A percentile compares a stretch with the other conserved stretches of the same genome.
Evolutionary conservation across 2,888 invertebrate species (phyloP).

Genomic region (Sepioteuthis lessoniana): DNA sequence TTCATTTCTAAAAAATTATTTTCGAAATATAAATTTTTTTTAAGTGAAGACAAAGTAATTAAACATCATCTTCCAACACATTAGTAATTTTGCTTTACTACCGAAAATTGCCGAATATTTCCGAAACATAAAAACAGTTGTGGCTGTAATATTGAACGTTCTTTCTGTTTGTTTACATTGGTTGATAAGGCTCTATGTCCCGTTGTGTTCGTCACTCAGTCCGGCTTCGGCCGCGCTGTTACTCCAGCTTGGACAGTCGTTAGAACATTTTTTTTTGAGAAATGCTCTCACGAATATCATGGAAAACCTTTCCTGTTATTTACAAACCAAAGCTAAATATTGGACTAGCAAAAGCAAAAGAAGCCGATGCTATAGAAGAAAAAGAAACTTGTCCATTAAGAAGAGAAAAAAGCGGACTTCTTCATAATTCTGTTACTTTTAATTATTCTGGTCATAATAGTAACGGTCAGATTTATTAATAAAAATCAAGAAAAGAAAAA

Average conservation of each 20-base stretch:
- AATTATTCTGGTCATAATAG: not conserved
- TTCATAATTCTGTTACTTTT: not conserved
- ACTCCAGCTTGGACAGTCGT: not conserved
- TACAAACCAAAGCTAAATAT: not conserved
- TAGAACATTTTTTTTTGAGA: not conserved
- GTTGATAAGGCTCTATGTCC: slow-evolving; percentile 11
- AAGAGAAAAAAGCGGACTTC: not conserved
- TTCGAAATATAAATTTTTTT: too few species aligned
- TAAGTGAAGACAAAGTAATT: too few species aligned
- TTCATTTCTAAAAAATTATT: too few species aligned
- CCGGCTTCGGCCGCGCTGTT: not conserved
- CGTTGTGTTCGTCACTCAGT: not conserved
- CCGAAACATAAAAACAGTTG: not conserved
- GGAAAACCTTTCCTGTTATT: not conserved
- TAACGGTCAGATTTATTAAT: not conserved
- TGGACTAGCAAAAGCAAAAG: not conserved
- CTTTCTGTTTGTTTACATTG: slow-evolving; percentile 18
- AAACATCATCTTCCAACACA: not conserved
- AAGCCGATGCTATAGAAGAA: not conserved
- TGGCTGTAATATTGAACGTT: not conserved
- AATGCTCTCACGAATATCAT: not conserved
- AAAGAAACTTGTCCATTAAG: not conserved
- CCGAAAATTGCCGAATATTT: not conserved
- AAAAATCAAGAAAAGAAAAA: not conserved
- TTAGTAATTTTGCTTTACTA: not conserved